Percentiles rank a stretch among this genome's conserved stretches.
These are phyloP conservation scores for Stigmatopora argus DNA, from an alignment of 2,113 vertebrate genomes.

Conservation along the genomic window DNA sequence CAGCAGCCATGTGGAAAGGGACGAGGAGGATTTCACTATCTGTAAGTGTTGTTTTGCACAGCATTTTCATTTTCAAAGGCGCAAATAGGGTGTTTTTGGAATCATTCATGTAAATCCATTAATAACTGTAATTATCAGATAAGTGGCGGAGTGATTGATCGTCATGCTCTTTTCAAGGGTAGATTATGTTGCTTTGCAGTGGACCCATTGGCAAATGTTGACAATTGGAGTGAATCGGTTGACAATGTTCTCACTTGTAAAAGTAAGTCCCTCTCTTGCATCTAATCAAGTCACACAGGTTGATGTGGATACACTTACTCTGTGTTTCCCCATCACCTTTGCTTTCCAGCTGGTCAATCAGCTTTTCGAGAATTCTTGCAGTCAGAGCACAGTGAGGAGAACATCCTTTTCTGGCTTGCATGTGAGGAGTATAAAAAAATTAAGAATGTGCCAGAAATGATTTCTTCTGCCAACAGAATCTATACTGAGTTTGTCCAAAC, in stretches of 20 bases:
- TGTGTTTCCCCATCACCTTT: slow-evolving; percentile 5
- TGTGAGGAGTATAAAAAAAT: slow-evolving; percentile 91
- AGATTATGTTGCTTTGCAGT: slow-evolving; percentile 90
- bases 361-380: slow-evolving; percentile 88
- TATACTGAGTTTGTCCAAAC: slow-evolving; percentile 89
- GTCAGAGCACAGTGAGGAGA: slow-evolving; percentile 94
- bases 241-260: slow-evolving; percentile 83
- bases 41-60: slow-evolving; percentile 54
- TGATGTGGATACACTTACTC: neutral
- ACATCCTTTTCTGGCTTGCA: slow-evolving; percentile 90
- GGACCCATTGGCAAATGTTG: slow-evolving; percentile 70
- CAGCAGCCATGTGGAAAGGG: slow-evolving; percentile 64
- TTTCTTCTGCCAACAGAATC: slow-evolving; percentile 82
- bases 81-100: slow-evolving; percentile 4
- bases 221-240: slow-evolving; percentile 83
- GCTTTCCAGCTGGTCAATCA: slow-evolving; percentile 76
- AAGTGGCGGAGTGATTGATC: slow-evolving; percentile 69
- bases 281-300: neutral
- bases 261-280: slow-evolving; percentile 75
- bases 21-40: slow-evolving; percentile 45
- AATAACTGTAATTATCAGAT: slow-evolving; percentile 15
- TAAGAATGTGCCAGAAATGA: slow-evolving; percentile 75
- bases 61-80: slow-evolving; percentile 13
- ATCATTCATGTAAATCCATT: neutral
- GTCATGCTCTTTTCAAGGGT: slow-evolving; percentile 87